Evolutionary conservation across 2,113 vertebrate genomes (phyloP).

Genomic region (Athene cunicularia): DNA sequence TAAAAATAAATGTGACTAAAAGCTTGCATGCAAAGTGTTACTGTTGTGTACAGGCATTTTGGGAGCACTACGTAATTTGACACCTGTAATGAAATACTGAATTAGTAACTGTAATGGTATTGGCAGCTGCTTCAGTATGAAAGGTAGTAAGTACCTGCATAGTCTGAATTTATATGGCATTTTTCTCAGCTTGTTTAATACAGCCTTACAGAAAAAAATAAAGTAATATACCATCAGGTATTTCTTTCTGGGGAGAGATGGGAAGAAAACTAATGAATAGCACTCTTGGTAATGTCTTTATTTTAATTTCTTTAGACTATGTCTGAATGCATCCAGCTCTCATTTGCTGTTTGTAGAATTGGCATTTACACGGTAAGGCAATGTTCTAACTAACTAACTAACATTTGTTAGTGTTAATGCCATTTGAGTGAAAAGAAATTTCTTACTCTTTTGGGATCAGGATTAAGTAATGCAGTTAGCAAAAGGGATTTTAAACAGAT

Average conservation of each 20-base stretch:
- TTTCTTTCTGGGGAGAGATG: not conserved
- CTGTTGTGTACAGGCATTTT: not conserved
- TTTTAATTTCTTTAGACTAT: slow-evolving; percentile 81
- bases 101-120: not conserved
- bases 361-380: slow-evolving; percentile 89
- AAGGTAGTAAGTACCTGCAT: not conserved
- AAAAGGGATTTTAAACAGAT: not conserved
- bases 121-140: not conserved
- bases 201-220: not conserved
- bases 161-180: not conserved
- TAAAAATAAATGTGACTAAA: not conserved
- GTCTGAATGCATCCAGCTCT: slow-evolving; percentile 92
- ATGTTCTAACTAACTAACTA: not conserved
- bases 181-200: not conserved
- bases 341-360: slow-evolving; percentile 90
- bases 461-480: not conserved
- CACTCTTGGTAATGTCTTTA: slow-evolving; percentile 68
- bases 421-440: not conserved
- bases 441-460: not conserved
- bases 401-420: slow-evolving; percentile 25
- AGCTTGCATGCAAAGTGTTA: not conserved
- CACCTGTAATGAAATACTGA: not conserved
- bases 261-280: not conserved
- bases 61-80: not conserved
- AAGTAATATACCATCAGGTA: not conserved